A percentile compares a stretch with the other conserved stretches of the same genome.
Conservation (phyloP, 2,888 invertebrate genomes). For the Diadegma fenestrale region DNA sequence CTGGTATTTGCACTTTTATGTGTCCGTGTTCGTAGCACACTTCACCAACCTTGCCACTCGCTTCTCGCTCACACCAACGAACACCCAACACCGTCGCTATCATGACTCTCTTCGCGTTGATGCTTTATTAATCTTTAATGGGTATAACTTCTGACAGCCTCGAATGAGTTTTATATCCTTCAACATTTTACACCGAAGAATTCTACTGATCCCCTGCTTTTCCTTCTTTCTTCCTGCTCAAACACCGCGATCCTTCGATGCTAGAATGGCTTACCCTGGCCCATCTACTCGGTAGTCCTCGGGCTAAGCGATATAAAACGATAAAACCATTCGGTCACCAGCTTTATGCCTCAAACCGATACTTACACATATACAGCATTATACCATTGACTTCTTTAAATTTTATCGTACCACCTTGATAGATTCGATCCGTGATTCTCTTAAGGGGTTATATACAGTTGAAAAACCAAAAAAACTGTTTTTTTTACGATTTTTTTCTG, state of each 20-base stretch:
- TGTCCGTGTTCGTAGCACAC: conserved; percentile 19
- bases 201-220: conserved; percentile 33
- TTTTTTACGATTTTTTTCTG: no score
- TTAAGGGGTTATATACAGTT: no score
- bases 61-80: conserved; percentile 48
- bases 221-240: conserved; percentile 45
- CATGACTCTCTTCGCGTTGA: conserved; percentile 78
- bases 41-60: conserved; percentile 36
- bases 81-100: conserved; percentile 65
- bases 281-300: conserved; percentile 33
- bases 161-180: conserved; percentile 80
- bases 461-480: no score
- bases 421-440: conserved; percentile 39
- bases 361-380: conserved; percentile 7
- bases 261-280: conserved; percentile 33
- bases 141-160: conserved; percentile 79
- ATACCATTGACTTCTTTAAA: conserved; percentile 1
- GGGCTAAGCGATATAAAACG: conserved; percentile 72
- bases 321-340: conserved; percentile 74
- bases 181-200: conserved; percentile 75
- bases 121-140: conserved; percentile 82
- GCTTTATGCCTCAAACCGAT: neutral
- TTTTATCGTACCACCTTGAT: conserved; percentile 31
- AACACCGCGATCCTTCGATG: conserved; percentile 30
- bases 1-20: conserved; percentile 5